A percentile compares a stretch with the other conserved stretches of the same genome.
These are phyloP conservation scores for Chaenocephalus aceratus DNA, from an alignment of 2,113 vertebrate genomes.

Conservation along the genomic window DNA sequence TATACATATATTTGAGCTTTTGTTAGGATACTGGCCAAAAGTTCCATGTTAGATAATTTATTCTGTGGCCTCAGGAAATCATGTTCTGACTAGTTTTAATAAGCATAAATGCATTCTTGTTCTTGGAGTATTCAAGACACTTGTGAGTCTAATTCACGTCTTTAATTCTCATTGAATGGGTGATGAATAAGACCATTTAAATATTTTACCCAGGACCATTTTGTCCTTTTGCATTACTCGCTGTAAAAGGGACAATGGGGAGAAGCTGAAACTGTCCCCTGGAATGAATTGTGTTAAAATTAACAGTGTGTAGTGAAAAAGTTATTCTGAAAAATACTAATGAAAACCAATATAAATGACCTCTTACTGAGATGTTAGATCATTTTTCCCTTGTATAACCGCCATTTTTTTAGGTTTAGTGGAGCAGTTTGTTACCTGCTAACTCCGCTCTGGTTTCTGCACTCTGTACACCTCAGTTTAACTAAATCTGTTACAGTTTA, in stretches of 20 bases:
- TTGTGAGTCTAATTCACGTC: conserved; percentile 33
- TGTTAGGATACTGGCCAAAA: not conserved
- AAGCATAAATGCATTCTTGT: conserved; percentile 33
- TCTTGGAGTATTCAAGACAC: conserved; percentile 46
- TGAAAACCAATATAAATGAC: conserved; percentile 33
- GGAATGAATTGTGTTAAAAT: conserved; percentile 31
- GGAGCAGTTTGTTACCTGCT: conserved; percentile 27
- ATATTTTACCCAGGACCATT: conserved; percentile 15
- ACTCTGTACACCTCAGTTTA: not conserved
- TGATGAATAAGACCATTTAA: conserved; percentile 42
- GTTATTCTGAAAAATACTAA: conserved; percentile 45
- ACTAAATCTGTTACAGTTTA: conserved; percentile 4
- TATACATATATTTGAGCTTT: no score
- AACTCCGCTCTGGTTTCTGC: not conserved
- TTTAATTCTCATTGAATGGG: conserved; percentile 42
- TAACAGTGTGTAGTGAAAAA: conserved; percentile 15
- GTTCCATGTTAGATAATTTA: not conserved
- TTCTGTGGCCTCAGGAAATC: conserved; percentile 17
- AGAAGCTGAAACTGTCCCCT: conserved; percentile 28
- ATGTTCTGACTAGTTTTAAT: conserved; percentile 27
- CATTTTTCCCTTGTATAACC: not conserved
- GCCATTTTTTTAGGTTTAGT: conserved; percentile 37
- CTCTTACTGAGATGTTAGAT: conserved; percentile 28
- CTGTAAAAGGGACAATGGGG: conserved; percentile 30
- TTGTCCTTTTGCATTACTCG: conserved; percentile 37